A percentile compares a stretch with the other conserved stretches of the same genome.
Conservation (phyloP, 1,140 invertebrate genomes). For the Pissodes strobi region DNA sequence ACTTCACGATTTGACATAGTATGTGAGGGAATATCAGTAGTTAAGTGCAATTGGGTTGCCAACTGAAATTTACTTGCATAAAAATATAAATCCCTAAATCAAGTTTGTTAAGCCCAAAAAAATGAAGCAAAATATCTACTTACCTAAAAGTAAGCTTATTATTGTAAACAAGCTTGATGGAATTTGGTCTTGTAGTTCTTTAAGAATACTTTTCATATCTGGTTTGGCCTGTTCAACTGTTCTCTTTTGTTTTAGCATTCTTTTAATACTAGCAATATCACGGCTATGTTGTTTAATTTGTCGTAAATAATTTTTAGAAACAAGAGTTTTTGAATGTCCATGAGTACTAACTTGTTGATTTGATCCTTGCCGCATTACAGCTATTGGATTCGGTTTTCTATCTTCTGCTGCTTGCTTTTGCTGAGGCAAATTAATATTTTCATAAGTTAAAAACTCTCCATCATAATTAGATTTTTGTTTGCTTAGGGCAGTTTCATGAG, state of each 20-base stretch:
- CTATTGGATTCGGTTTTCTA: not conserved
- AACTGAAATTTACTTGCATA: no score
- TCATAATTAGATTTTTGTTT: not conserved
- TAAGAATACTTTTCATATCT: conserved; percentile 26
- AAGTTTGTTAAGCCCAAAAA: no score
- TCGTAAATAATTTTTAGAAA: conserved; percentile 43
- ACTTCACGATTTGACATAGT: no score
- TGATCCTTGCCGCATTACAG: not conserved
- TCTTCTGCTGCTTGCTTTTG: not conserved
- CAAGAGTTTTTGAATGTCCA: conserved; percentile 9
- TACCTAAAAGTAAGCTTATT: conserved; percentile 22
- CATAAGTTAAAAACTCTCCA: conserved; percentile 4
- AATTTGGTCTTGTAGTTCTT: conserved; percentile 9
- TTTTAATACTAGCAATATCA: conserved; percentile 48
- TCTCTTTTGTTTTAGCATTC: conserved; percentile 41
- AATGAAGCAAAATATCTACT: no score
- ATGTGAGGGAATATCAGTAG: no score
- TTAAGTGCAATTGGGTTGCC: no score
- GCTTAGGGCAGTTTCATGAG: not conserved
- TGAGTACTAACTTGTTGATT: not conserved
- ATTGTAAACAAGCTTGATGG: conserved; percentile 26
- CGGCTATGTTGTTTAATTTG: conserved; percentile 48
- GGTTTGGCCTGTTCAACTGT: conserved; percentile 24
- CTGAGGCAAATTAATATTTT: not conserved
- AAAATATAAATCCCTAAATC: no score